Conservation (phyloP, 2,888 invertebrate genomes). For the Colostygia pectinataria region DNA sequence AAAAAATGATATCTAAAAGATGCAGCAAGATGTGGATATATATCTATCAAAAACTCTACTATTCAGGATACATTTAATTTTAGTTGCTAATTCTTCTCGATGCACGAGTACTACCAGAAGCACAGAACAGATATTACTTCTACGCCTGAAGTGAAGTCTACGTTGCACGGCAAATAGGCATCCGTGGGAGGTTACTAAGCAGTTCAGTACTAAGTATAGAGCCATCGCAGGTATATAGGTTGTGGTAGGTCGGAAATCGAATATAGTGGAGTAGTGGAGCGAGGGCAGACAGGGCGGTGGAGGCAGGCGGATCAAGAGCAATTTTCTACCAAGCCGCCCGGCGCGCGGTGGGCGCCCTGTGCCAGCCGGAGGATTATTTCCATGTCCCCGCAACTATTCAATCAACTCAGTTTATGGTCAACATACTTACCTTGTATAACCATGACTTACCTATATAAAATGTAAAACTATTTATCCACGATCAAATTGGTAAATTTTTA, state of each 20-base stretch:
- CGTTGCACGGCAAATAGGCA: background rate
- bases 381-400: slow-evolving; percentile 35
- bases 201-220: slow-evolving; percentile 1
- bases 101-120: too few species aligned
- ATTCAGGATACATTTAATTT: too few species aligned
- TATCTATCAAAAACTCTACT: too few species aligned
- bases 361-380: slow-evolving; percentile 44
- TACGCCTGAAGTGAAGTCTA: too few species aligned
- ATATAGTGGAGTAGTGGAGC: slow-evolving; percentile 47
- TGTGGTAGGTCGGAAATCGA: slow-evolving; percentile 57
- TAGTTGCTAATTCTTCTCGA: too few species aligned
- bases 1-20: too few species aligned
- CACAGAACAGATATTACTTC: too few species aligned
- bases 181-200: background rate
- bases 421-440: too few species aligned
- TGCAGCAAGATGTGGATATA: too few species aligned
- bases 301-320: slow-evolving; percentile 62
- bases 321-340: slow-evolving; percentile 64
- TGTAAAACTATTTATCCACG: background rate
- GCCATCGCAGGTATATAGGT: slow-evolving; percentile 38
- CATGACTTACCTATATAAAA: too few species aligned
- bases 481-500: background rate
- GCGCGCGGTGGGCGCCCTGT: too few species aligned
- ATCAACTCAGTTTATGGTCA: slow-evolving; percentile 9
- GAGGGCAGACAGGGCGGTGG: slow-evolving; percentile 44